Evolutionary conservation across 1,140 invertebrate species (phyloP).

Genomic region (Drepana arcuata): DNA sequence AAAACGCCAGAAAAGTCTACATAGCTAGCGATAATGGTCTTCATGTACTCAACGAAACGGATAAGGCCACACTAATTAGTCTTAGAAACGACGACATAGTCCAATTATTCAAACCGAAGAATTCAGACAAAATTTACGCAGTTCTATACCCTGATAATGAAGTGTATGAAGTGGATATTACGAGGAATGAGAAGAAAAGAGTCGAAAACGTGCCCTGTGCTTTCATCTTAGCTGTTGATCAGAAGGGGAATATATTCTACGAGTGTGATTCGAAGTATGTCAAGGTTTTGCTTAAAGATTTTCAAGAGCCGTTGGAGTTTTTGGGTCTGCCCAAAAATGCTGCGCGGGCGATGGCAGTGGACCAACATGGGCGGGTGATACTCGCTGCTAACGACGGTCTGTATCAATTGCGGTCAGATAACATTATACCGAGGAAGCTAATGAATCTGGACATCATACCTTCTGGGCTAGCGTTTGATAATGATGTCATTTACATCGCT

Average conservation of each 20-base stretch:
- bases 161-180: slow-evolving; percentile 37
- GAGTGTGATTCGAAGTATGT: slow-evolving; percentile 62
- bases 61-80: slow-evolving; percentile 36
- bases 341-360: slow-evolving; percentile 40
- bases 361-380: slow-evolving; percentile 32
- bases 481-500: slow-evolving; percentile 35
- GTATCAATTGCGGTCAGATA: slow-evolving; percentile 44
- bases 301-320: slow-evolving; percentile 55
- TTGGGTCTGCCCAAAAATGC: slow-evolving; percentile 51
- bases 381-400: slow-evolving; percentile 57
- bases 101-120: slow-evolving; percentile 39
- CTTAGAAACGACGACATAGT: slow-evolving; percentile 55
- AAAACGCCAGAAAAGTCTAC: slow-evolving; percentile 41
- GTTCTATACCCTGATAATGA: slow-evolving; percentile 50
- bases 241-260: slow-evolving; percentile 47
- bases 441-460: slow-evolving; percentile 55
- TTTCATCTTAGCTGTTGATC: slow-evolving; percentile 48
- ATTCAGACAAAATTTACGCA: slow-evolving; percentile 42
- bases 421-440: slow-evolving; percentile 47
- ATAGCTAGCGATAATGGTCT: slow-evolving; percentile 52
- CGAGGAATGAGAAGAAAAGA: slow-evolving; percentile 42
- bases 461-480: slow-evolving; percentile 39
- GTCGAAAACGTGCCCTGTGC: slow-evolving; percentile 49
- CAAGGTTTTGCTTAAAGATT: slow-evolving; percentile 51
- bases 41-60: slow-evolving; percentile 31